Evolutionary conservation across 2,113 vertebrate species (phyloP).

Genomic region (Coreoperca whiteheadi): DNA sequence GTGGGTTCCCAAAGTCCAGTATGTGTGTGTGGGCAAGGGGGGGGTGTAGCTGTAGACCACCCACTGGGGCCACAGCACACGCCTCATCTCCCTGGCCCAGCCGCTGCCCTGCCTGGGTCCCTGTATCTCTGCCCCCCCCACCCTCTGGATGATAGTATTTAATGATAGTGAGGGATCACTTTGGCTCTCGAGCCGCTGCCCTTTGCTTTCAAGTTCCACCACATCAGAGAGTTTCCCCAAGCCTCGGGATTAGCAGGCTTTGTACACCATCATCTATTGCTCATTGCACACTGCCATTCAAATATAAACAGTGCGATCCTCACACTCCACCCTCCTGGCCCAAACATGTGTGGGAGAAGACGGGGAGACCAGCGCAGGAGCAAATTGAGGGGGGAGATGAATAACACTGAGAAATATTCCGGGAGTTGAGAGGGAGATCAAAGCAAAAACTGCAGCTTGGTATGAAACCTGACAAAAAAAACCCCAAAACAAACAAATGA

Average conservation of each 20-base stretch:
- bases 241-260: slow-evolving; percentile 76
- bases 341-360: slow-evolving; percentile 75
- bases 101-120: slow-evolving; percentile 51
- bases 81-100: slow-evolving; percentile 55
- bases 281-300: slow-evolving; percentile 80
- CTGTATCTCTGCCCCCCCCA: slow-evolving; percentile 53
- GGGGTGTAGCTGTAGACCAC: slow-evolving; percentile 78
- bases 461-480: slow-evolving; percentile 43
- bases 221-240: slow-evolving; percentile 80
- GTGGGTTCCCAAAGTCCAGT: slow-evolving; percentile 60
- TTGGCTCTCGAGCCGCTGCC: slow-evolving; percentile 71
- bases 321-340: slow-evolving; percentile 73
- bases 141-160: slow-evolving; percentile 78
- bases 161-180: slow-evolving; percentile 85
- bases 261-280: slow-evolving; percentile 82
- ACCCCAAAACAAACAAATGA: slow-evolving; percentile 49
- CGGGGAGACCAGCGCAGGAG: slow-evolving; percentile 61
- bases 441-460: slow-evolving; percentile 58
- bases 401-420: slow-evolving; percentile 68
- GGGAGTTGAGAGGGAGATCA: slow-evolving; percentile 67
- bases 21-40: slow-evolving; percentile 39
- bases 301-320: slow-evolving; percentile 83
- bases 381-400: slow-evolving; percentile 46
- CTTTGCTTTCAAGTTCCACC: slow-evolving; percentile 80
- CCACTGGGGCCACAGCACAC: slow-evolving; percentile 74